These are phyloP conservation scores for Drosophila birchii DNA, from an alignment of 2,888 invertebrate genomes.

Conservation along the genomic window DNA sequence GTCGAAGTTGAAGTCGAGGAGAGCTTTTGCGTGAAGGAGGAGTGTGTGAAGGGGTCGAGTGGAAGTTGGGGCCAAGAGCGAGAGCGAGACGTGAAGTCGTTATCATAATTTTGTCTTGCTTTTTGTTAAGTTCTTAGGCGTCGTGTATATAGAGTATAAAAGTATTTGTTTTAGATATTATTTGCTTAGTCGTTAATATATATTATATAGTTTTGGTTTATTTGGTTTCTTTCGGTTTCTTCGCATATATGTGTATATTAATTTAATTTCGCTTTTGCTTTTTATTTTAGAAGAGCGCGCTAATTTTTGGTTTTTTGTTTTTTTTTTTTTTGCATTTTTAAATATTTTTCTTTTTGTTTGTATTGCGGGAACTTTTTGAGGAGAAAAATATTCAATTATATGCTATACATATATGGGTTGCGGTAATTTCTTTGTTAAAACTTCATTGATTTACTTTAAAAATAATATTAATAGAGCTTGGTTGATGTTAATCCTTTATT, in stretches of 20 bases:
- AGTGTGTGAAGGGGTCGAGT: conserved; percentile 20
- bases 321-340: conserved; percentile 21
- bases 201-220: conserved; percentile 52
- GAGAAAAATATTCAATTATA: conserved; percentile 47
- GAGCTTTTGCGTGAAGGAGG: conserved; percentile 15
- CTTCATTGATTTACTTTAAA: conserved; percentile 38
- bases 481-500: conserved; percentile 49
- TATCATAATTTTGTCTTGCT: conserved; percentile 29
- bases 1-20: conserved; percentile 42
- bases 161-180: conserved; percentile 62
- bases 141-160: conserved; percentile 75
- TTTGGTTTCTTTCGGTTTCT: conserved; percentile 11
- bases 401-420: conserved; percentile 48
- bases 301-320: conserved; percentile 47
- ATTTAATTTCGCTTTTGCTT: conserved; percentile 31
- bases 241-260: conserved; percentile 52
- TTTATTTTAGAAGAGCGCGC: conserved; percentile 62
- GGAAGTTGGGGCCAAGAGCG: conserved; percentile 9
- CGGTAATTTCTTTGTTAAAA: conserved; percentile 46
- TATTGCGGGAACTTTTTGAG: conserved; percentile 38
- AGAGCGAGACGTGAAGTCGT: conserved; percentile 15
- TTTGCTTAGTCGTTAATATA: conserved; percentile 61
- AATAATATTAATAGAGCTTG: conserved; percentile 50
- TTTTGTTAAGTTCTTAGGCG: conserved; percentile 35
- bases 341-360: conserved; percentile 20